These are phyloP conservation scores for Ruditapes philippinarum DNA, from an alignment of 1,140 invertebrate species.

Conservation along the genomic window DNA sequence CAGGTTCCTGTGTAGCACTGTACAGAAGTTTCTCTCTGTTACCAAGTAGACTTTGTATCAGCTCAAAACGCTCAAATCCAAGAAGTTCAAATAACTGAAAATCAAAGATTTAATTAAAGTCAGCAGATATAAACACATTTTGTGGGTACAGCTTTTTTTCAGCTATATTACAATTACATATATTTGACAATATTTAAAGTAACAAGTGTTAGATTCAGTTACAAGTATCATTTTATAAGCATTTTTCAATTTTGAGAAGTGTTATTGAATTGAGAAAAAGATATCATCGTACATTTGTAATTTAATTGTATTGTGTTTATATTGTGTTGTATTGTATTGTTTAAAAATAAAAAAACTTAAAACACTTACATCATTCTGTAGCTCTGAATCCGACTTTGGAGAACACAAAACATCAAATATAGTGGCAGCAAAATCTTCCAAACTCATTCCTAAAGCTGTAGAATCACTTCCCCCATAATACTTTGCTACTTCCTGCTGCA, in stretches of 20 bases:
- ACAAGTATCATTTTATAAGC: too few species aligned
- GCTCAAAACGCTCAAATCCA: slow-evolving; percentile 95
- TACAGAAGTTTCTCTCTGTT: slow-evolving; percentile 88
- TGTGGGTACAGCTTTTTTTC: too few species aligned
- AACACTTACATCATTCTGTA: slow-evolving; percentile 90
- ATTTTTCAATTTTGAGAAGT: too few species aligned
- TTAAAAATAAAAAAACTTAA: not conserved
- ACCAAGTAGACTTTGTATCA: slow-evolving; percentile 93
- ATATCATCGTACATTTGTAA: too few species aligned
- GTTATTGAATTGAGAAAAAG: too few species aligned
- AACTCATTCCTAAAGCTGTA: slow-evolving; percentile 73
- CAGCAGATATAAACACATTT: too few species aligned
- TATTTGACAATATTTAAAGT: too few species aligned
- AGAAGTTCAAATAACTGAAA: slow-evolving; percentile 93
- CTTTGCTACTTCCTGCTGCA: slow-evolving; percentile 76
- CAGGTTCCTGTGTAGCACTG: slow-evolving; percentile 49
- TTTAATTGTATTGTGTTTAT: too few species aligned
- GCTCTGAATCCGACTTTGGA: slow-evolving; percentile 89
- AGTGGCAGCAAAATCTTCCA: slow-evolving; percentile 79
- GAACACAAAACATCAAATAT: slow-evolving; percentile 85
- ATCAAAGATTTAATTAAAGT: too few species aligned
- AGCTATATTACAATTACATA: too few species aligned
- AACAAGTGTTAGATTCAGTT: too few species aligned
- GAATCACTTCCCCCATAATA: slow-evolving; percentile 74
- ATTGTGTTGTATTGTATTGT: too few species aligned